Conservation (phyloP, 2,113 vertebrate species). For the Chelonoidis abingdonii region DNA sequence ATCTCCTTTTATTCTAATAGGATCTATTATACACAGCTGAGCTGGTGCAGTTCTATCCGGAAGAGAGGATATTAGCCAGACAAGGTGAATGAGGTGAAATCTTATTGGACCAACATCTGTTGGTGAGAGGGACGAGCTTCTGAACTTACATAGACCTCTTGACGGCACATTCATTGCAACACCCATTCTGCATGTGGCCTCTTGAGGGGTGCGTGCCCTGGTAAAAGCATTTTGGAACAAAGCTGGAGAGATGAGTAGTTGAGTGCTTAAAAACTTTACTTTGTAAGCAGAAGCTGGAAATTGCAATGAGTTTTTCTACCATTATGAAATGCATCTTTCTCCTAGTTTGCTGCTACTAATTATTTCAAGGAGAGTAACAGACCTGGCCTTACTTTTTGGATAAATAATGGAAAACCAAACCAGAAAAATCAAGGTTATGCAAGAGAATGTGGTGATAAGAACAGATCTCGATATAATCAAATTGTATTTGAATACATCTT, state of each 20-base stretch:
- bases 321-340: background rate
- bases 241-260: background rate
- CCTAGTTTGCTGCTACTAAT: background rate
- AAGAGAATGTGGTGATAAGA: background rate
- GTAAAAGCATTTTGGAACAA: background rate
- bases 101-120: background rate
- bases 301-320: background rate
- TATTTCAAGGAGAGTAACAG: background rate
- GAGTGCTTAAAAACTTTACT: background rate
- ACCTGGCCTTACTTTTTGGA: background rate
- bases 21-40: background rate
- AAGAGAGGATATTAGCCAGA: background rate
- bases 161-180: background rate
- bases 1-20: rapidly evolving
- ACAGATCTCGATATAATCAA: background rate
- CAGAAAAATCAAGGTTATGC: background rate
- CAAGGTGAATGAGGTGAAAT: background rate
- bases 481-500: background rate
- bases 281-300: background rate
- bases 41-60: background rate
- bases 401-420: background rate
- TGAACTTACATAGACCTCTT: too few species aligned
- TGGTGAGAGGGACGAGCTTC: background rate
- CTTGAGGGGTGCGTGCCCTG: rapidly evolving
- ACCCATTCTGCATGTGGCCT: background rate